phyloP scores from a whole-genome alignment of 2,113 vertebrate genomes.

The Leptobrachium leishanense region DNA sequence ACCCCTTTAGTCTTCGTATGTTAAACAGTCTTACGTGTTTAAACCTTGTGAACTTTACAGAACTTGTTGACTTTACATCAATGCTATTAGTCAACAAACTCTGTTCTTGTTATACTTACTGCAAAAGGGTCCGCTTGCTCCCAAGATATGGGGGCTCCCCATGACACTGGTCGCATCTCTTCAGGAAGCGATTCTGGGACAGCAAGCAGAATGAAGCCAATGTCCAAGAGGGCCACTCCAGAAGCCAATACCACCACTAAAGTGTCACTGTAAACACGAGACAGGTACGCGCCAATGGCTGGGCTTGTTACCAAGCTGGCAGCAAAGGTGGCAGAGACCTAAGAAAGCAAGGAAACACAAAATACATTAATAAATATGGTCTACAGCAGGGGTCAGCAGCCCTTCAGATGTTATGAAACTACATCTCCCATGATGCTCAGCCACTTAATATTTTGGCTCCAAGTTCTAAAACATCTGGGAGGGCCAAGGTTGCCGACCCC shows the following conservation, averaged over 20 bases:
- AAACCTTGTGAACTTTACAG: background rate
- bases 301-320: conserved; percentile 90
- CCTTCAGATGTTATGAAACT: too few species aligned
- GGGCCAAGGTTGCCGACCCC: too few species aligned
- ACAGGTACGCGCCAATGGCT: conserved; percentile 85
- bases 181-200: conserved; percentile 87
- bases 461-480: too few species aligned
- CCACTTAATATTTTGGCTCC: too few species aligned
- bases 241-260: conserved; percentile 86
- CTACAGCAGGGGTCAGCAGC: too few species aligned
- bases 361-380: background rate
- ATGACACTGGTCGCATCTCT: conserved; percentile 88
- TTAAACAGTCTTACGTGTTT: background rate
- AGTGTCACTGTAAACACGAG: conserved; percentile 79
- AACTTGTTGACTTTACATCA: background rate
- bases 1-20: too few species aligned
- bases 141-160: conserved; percentile 90
- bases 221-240: conserved; percentile 82
- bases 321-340: conserved; percentile 91
- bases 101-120: conserved; percentile 63
- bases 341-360: conserved; percentile 4
- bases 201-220: conserved; percentile 87
- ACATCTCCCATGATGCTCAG: too few species aligned
- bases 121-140: conserved; percentile 87
- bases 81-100: too few species aligned